Percentiles rank a stretch among this genome's conserved stretches.
Conservation (phyloP, 2,888 invertebrate species). For the Platycnemis pennipes region DNA sequence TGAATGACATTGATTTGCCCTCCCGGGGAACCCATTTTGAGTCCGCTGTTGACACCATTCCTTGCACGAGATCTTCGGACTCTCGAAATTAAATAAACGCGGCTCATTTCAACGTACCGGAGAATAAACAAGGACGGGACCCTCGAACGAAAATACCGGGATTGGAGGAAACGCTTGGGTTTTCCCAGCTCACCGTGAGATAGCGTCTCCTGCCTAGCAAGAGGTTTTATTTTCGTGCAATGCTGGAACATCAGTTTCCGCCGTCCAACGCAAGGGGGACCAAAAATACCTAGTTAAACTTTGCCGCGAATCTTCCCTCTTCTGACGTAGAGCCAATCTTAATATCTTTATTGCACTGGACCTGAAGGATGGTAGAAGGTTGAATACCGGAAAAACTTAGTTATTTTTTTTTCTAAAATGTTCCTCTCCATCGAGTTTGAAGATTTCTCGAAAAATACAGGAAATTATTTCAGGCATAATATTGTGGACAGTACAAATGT, state of each 20-base stretch:
- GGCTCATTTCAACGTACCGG: neutral
- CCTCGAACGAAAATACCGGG: conserved; percentile 69
- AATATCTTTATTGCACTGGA: too few species aligned
- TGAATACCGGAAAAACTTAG: too few species aligned
- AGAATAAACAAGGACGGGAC: neutral
- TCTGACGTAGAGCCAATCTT: neutral
- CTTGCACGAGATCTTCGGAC: neutral
- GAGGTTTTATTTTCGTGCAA: conserved; percentile 22
- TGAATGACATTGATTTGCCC: neutral
- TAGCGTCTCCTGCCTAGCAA: neutral
- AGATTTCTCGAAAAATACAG: too few species aligned
- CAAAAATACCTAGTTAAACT: neutral
- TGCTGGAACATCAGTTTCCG: neutral
- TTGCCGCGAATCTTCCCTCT: neutral
- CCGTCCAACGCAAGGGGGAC: neutral
- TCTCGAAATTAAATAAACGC: neutral
- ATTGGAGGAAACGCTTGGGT: neutral
- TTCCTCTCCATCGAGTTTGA: too few species aligned
- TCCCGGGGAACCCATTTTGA: neutral
- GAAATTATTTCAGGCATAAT: too few species aligned
- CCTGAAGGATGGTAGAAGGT: too few species aligned
- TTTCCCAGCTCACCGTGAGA: neutral
- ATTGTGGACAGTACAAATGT: too few species aligned
- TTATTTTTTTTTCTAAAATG: too few species aligned
- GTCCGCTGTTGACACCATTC: neutral